Percentiles rank a stretch among this genome's conserved stretches.
phyloP scores from a whole-genome alignment of 30 jellyfish, hydroid and myxozoan genomes.

The Aurelia aurita region DNA sequence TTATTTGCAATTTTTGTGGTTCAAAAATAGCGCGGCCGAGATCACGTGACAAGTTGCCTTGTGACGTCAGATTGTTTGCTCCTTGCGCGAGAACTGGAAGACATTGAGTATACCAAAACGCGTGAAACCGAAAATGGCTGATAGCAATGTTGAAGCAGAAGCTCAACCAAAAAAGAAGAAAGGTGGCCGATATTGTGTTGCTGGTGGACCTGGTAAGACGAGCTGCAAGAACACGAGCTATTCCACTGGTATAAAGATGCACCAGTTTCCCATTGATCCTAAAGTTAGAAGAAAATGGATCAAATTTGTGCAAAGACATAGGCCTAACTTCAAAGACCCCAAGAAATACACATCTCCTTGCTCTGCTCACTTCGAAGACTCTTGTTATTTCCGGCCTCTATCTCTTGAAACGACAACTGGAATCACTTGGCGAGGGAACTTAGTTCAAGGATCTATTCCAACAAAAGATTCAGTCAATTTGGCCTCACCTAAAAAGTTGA shows the following conservation, averaged over 20 bases:
- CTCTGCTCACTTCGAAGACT: constrained; percentile 55
- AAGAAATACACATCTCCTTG: constrained; percentile 29
- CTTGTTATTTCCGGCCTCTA: constrained; percentile 21
- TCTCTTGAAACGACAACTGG: constrained; percentile 16
- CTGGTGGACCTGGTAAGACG: constrained; percentile 42
- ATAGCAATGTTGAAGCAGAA: no score
- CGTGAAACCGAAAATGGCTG: no score
- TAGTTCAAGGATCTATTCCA: constrained; percentile 43
- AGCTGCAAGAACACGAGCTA: constrained; percentile 63
- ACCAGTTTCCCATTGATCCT: constrained; percentile 32
- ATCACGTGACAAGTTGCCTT: no score
- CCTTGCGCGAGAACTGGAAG: no score
- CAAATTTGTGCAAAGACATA: constrained; percentile 42
- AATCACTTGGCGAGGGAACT: constrained; percentile 25
- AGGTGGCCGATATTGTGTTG: constrained; percentile 73
- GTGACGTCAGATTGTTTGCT: no score
- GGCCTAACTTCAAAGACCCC: constrained; percentile 40
- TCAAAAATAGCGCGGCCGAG: no score
- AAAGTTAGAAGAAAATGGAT: constrained; percentile 34
- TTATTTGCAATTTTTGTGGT: no score
- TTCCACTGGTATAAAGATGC: constrained; percentile 50
- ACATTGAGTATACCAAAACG: no score
- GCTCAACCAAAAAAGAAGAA: constrained; percentile 5
- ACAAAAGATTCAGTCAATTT: constrained; percentile 33
- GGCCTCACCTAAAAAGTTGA: constrained; percentile 37